Conservation (phyloP, 2,888 invertebrate species). For the Scaptomyza polygonia region DNA sequence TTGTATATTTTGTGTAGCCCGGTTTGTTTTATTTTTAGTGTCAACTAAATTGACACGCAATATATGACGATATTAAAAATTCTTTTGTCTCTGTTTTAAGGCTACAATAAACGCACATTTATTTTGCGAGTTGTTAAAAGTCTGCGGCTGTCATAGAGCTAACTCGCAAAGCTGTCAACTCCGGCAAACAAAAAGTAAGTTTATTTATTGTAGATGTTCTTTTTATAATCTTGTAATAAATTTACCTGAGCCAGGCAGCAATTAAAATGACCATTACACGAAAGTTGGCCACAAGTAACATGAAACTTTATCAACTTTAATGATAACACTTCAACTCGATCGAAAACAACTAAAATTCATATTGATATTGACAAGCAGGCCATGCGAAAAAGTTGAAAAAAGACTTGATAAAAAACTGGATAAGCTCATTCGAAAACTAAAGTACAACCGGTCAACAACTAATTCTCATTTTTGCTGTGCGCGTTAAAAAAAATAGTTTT, state of each 20-base stretch:
- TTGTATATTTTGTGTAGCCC: constrained; percentile 7
- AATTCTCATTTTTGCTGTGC: neutral
- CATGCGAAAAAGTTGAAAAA: neutral
- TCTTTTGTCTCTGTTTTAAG: constrained; percentile 18
- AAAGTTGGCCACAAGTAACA: no score
- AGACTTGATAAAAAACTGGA: neutral
- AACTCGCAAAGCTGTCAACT: constrained; percentile 27
- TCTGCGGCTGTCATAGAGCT: constrained; percentile 23
- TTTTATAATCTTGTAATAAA: no score
- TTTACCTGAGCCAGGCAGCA: no score
- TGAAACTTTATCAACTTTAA: no score
- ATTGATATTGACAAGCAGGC: neutral
- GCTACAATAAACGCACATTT: constrained; percentile 22
- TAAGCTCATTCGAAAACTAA: neutral
- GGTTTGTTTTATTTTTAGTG: constrained; percentile 70
- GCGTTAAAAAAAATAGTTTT: neutral
- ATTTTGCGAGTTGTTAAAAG: constrained; percentile 26
- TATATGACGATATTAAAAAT: constrained; percentile 51
- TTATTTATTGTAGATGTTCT: neutral
- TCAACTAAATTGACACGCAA: constrained; percentile 54
- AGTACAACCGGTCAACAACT: neutral
- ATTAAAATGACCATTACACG: no score
- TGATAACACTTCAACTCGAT: no score
- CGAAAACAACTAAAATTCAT: no score
- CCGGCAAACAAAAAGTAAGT: neutral